phyloP scores from a whole-genome alignment of 1,140 invertebrate genomes.

The Popillia japonica region DNA sequence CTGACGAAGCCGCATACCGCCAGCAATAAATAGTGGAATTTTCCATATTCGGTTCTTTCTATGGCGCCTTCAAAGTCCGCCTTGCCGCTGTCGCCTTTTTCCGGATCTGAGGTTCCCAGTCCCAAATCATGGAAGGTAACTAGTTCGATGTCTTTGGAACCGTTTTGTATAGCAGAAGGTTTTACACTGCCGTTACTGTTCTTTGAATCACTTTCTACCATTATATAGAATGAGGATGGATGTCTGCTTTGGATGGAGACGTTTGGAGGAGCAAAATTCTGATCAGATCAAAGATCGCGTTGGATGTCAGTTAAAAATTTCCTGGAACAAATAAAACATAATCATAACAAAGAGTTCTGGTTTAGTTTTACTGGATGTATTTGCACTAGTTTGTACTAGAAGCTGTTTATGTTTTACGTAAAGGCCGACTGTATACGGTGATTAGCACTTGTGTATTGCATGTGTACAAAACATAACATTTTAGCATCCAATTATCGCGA shows the following conservation, averaged over 20 bases:
- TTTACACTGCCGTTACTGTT: slow-evolving; percentile 76
- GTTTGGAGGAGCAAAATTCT: not conserved
- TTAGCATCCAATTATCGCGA: not conserved
- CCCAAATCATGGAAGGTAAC: slow-evolving; percentile 56
- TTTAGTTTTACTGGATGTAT: not conserved
- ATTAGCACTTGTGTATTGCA: not conserved
- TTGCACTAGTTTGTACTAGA: not conserved
- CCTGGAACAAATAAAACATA: not conserved
- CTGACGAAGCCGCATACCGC: slow-evolving; percentile 91
- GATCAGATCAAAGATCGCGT: not conserved
- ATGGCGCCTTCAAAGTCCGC: slow-evolving; percentile 85
- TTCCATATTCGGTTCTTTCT: slow-evolving; percentile 87
- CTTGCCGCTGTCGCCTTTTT: slow-evolving; percentile 64
- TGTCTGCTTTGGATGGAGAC: not conserved
- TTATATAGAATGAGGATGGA: slow-evolving; percentile 49
- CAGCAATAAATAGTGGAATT: slow-evolving; percentile 89
- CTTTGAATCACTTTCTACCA: slow-evolving; percentile 58
- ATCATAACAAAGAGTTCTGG: not conserved
- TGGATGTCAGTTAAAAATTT: not conserved
- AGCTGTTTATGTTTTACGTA: not conserved
- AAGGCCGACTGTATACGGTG: not conserved
- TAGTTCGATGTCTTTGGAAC: slow-evolving; percentile 66
- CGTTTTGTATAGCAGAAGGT: slow-evolving; percentile 65
- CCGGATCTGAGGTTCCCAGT: slow-evolving; percentile 57
- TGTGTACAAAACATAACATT: not conserved